Evolutionary conservation across 2,888 invertebrate species (phyloP), one percentile per base, ranked within the genome.

Genomic region (Abrostola triplasia): DNA sequence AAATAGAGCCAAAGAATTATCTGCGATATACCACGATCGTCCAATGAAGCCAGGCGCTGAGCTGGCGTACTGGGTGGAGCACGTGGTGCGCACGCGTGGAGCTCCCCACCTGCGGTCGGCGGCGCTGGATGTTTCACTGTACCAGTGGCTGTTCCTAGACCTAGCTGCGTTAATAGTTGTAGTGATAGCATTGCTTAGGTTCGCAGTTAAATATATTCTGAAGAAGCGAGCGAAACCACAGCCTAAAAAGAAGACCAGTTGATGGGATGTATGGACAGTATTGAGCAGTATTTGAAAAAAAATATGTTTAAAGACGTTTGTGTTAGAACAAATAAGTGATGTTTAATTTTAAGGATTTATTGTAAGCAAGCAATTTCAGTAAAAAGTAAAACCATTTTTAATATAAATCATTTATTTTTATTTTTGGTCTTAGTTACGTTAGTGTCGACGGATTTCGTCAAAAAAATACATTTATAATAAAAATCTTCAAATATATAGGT

Each of bases 11-110:
- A 86, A 84, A 47, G 81, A 88, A 53, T 49, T 89, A 0, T 90
- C 91, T 0, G 24, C 54, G 0, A 75, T 90, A 12, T 92, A 84
- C 75, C 92, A 91, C 64, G 84, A 88, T 47, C 94, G 96, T 0
- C 95, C 95, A 0, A 86, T 95, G 67, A 86, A 94, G 5, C 95
- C 96, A 0, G 88, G 96, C 36, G 95, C 95, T 35, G 95, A 95
- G 7, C 94, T 97, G 9, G 89, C 96, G 8, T 95, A 96, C 90
- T 97, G 96, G 97, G 95, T 96, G 36, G 96, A 97, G 82, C 95
- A 96, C 81, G 95, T 96, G 0, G 95, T 95, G 0, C 89, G 93
- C 36, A 95, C 96, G 0, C 88, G 90, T 6, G 96, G 96, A 0
- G 96, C 95, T 0, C 92, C 90, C 0, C 94, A 96, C 80, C 83